Base-by-base conservation (phyloP, 1,140 invertebrate genomes). In the Drosophila navojoa region DNA sequence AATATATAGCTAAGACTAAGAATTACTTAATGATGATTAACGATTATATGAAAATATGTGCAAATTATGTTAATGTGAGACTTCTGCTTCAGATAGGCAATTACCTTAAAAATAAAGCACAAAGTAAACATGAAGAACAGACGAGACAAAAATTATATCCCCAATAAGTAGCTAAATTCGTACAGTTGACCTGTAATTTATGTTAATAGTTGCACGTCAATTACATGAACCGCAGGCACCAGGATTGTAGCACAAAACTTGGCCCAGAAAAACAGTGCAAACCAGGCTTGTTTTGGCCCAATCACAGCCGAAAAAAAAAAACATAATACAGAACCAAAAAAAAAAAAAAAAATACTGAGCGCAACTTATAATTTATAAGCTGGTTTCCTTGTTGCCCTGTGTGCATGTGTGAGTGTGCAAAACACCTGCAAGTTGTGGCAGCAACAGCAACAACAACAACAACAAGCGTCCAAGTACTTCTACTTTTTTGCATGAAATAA, bases 401-500 rank as follows among this genome's bases (percentile, higher is more conserved):
- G 9, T 38, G 54, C 60, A 35, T 71, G 47, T 52, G 47, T 60
- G 47, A 52, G 13, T 71, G 57, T 71, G 62, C 81, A 77, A 87
- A 87, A 87, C 84, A 87, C 84, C 84, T 87, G 84, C 84, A 89
- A 72, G 64, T 79, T 64, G 71, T 59, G 42, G 4, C 44, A 66
- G 50, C 67, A 22, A 22, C 19, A 62, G 13, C 64, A 60, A 59
- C 55, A 62, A 42, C 53, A 58, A 19, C 69, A 66, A 57, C 61
- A 58, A 58, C 44, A 54, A 53, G 64, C 27, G 66, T 32, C 55
- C 77, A 77, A 79, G 84, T 87, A 89, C 84, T 89, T 89, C 79
- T 89, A 84, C 84, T 89, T 89, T 86, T 82, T 68, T 71, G 84
- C 84, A 89, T 89, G 84, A 89, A 89, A 89, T 80, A 89, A 89